phyloP scores from a whole-genome alignment of 2,888 invertebrate species.

The Platerodrilus igneus region DNA sequence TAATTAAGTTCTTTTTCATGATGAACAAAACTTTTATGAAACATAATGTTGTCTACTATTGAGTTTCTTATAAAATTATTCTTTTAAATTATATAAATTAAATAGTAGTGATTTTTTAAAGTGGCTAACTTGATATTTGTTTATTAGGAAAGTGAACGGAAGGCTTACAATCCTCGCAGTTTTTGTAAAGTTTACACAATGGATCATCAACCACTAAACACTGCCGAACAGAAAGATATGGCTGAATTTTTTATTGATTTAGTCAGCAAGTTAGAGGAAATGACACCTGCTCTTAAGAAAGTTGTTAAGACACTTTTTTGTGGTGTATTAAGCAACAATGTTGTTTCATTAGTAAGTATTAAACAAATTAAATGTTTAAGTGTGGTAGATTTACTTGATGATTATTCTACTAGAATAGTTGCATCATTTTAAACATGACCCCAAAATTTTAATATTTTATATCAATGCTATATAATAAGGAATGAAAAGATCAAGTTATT shows the following conservation, averaged over 20 bases:
- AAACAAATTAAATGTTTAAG: too few species aligned
- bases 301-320: conserved; percentile 89
- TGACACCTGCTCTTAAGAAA: conserved; percentile 85
- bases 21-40: too few species aligned
- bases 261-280: conserved; percentile 92
- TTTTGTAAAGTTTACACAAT: conserved; percentile 96
- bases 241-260: conserved; percentile 96
- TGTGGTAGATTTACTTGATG: too few species aligned
- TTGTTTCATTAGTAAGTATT: conserved; percentile 81
- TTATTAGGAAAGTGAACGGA: conserved; percentile 81
- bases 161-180: conserved; percentile 91
- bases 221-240: conserved; percentile 97
- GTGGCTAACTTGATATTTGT: too few species aligned
- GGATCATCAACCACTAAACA: conserved; percentile 94
- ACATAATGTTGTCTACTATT: not conserved
- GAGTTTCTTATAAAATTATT: not conserved
- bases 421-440: not conserved
- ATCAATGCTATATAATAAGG: too few species aligned
- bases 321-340: conserved; percentile 91
- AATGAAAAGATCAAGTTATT: too few species aligned
- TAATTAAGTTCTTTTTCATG: too few species aligned
- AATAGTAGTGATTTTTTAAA: not conserved
- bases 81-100: not conserved
- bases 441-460: not conserved
- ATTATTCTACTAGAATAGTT: conserved; percentile 1